A percentile compares a stretch with the other conserved stretches of the same genome.
Conservation (phyloP, 2,797 vertebrate genomes). For the Cyprinodon diabolis region DNA sequence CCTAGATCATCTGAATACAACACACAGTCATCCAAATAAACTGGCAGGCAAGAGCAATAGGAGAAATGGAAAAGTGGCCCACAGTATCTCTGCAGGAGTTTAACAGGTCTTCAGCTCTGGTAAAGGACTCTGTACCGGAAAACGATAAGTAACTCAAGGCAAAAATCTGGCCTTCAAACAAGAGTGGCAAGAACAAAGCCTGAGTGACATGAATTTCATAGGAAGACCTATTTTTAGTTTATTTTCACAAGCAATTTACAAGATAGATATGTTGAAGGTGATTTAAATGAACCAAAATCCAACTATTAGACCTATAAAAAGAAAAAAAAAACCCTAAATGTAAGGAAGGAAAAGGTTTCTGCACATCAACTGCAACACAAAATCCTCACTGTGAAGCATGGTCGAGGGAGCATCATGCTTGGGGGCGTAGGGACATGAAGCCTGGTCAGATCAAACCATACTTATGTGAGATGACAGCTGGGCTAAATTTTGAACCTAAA, state of each 20-base stretch:
- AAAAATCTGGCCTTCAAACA: neutral
- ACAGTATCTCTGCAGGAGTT: too few species aligned
- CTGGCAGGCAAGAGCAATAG: too few species aligned
- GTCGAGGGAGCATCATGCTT: neutral
- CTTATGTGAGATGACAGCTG: neutral
- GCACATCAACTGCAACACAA: neutral
- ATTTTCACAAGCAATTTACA: neutral
- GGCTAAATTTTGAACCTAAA: neutral
- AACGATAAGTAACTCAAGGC: too few species aligned
- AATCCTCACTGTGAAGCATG: neutral
- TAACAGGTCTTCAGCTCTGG: too few species aligned
- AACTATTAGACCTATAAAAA: too few species aligned
- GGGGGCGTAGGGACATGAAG: neutral
- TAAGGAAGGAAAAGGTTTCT: neutral
- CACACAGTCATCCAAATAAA: too few species aligned
- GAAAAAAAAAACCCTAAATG: neutral
- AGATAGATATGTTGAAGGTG: neutral
- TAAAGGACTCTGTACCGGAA: too few species aligned
- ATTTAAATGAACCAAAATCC: neutral
- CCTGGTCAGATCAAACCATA: neutral
- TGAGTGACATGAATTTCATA: neutral
- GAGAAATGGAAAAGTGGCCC: too few species aligned
- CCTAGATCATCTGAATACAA: too few species aligned
- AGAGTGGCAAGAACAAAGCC: neutral
- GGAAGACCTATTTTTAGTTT: neutral